Base-by-base conservation (phyloP, 2,888 invertebrate species). In the Lacanobia oleracea region DNA sequence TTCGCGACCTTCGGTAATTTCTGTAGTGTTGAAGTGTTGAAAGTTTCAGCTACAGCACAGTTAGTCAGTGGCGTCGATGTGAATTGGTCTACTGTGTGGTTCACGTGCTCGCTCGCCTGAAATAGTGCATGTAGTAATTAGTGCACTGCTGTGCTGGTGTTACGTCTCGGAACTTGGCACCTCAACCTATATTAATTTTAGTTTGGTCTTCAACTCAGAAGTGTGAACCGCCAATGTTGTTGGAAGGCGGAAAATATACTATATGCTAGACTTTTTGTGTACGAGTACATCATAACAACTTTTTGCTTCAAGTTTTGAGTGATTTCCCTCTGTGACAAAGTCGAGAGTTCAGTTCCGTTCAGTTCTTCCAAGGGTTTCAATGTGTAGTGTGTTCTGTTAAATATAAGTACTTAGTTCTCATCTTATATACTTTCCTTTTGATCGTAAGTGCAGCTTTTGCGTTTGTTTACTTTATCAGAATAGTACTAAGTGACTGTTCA, bases 11-110 rank as follows among this genome's bases (percentile, higher is more conserved):
- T 94, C 94, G 87, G 89, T 84, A 87, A 87, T 91, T 90, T 91
- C 89, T 87, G 89, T 90, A 94, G 87, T 91, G 93, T 95, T 90
- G 94, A 94, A 94, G 87, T 91, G 93, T 95, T 90, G 94, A 94
- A 95, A 94, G 92, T 91, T 91, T 90, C 90, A 88, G 87, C 71
- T 73, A 75, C 67, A 68, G 69, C 74, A 77, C 77, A 70, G 72
- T 78, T 83, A 81, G 81, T 86, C 74, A 88, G 88, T 87, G 84
- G 88, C 88, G 88, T 88, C 88, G 89, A 85, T 86, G 91, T 94
- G 95, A 94, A 93, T 93, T 94, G 93, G 93, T 93, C 87, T 91
- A 91, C 87, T 90, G 90, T 88, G 90, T 90, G 89, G 91, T 93
- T 91, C 91, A 91, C 90, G 89, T 90, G 91, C 86, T 88, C 85